phyloP scores from a whole-genome alignment of 1,140 invertebrate species.

The Caenorhabditis tropicalis region DNA sequence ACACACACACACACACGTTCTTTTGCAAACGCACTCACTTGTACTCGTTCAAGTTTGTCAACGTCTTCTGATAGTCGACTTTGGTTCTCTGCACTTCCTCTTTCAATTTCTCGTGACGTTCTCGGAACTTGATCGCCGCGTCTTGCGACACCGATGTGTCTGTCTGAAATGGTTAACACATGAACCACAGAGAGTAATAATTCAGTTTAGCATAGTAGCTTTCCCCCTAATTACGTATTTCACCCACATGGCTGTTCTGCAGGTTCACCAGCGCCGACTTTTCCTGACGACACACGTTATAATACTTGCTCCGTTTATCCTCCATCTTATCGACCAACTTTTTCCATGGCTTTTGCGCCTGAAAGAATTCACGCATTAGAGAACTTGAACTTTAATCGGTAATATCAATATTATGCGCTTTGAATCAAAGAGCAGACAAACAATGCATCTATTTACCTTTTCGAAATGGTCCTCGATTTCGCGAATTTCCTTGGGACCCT shows the following conservation, averaged over 20 bases:
- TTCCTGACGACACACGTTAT: slow-evolving; percentile 65
- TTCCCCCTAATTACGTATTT: too few relatives aligned
- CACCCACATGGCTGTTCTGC: slow-evolving; percentile 61
- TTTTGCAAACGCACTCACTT: slow-evolving; percentile 32
- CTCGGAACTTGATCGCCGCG: slow-evolving; percentile 60
- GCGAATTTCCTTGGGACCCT: slow-evolving; percentile 67
- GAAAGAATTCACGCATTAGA: slow-evolving; percentile 51
- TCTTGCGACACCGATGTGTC: slow-evolving; percentile 60
- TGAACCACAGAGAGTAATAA: not conserved
- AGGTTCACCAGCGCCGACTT: slow-evolving; percentile 69
- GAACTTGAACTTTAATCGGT: slow-evolving; percentile 1
- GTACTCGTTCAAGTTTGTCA: slow-evolving; percentile 64
- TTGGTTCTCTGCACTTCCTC: slow-evolving; percentile 65
- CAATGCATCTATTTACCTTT: slow-evolving; percentile 56
- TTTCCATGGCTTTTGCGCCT: slow-evolving; percentile 70
- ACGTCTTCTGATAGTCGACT: slow-evolving; percentile 60
- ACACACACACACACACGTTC: not conserved
- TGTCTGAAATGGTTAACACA: slow-evolving; percentile 40
- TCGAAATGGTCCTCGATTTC: slow-evolving; percentile 71
- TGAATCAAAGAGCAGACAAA: not conserved
- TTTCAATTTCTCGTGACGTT: slow-evolving; percentile 63
- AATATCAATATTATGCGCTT: slow-evolving; percentile 26
- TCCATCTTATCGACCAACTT: slow-evolving; percentile 67
- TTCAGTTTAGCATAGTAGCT: too few relatives aligned
- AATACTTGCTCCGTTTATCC: slow-evolving; percentile 61